These are phyloP conservation scores for Lonchura striata DNA, from an alignment of 2,113 vertebrate species.

Conservation along the genomic window DNA sequence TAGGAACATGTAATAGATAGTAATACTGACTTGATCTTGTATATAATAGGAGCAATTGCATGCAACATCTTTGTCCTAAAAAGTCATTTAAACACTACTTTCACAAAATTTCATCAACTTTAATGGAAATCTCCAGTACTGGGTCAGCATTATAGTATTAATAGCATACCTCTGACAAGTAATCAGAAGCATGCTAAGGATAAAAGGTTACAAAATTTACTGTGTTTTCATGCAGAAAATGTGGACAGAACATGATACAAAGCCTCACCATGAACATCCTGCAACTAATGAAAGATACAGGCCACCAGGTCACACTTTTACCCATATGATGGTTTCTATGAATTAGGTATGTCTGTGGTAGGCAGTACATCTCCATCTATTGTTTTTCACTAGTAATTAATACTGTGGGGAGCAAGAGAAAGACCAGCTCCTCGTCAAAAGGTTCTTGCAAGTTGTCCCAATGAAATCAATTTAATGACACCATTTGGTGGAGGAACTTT, in stretches of 20 bases:
- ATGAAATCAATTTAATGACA: conserved; percentile 24
- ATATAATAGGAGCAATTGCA: background rate
- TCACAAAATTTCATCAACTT: background rate
- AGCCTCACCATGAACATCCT: background rate
- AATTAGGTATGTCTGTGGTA: background rate
- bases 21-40: background rate
- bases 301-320: background rate
- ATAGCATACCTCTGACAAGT: background rate
- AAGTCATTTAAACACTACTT: background rate
- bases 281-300: background rate
- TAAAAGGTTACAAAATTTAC: background rate
- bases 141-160: background rate
- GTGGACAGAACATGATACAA: background rate
- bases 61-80: background rate
- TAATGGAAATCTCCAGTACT: background rate
- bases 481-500: background rate
- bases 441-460: background rate
- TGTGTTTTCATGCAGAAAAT: background rate
- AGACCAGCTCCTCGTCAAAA: background rate
- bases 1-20: background rate
- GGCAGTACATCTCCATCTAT: background rate
- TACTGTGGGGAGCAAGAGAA: background rate
- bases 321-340: background rate
- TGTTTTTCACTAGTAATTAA: conserved; percentile 2
- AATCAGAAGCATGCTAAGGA: background rate